phyloP scores from a whole-genome alignment of 2,113 vertebrate genomes.

The Melospiza georgiana region DNA sequence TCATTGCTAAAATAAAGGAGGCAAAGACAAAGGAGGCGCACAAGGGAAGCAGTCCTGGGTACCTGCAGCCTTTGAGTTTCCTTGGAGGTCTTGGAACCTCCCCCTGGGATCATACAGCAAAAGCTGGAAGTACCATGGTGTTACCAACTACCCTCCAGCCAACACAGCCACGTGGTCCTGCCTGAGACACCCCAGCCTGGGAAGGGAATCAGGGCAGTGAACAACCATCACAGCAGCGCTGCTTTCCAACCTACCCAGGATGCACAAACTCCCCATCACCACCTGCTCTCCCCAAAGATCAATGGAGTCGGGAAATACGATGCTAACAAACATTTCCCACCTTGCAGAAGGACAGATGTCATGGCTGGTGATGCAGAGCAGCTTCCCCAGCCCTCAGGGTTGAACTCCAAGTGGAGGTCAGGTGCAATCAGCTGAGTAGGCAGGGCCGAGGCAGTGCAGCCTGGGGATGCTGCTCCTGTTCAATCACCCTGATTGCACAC shows the following conservation, averaged over 20 bases:
- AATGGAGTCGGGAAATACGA: rapidly evolving
- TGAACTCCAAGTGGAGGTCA: background rate
- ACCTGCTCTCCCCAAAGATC: background rate
- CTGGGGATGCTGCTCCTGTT: background rate
- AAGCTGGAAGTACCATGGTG: background rate
- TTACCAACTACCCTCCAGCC: background rate
- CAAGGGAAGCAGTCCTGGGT: background rate
- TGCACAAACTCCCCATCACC: background rate
- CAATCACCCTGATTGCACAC: background rate
- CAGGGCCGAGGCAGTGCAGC: background rate
- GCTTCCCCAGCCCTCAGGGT: background rate
- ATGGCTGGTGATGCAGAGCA: background rate
- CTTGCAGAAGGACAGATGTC: background rate
- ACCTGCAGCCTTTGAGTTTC: background rate
- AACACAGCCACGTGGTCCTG: background rate
- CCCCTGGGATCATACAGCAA: no score
- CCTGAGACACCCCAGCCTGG: background rate
- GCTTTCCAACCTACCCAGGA: background rate
- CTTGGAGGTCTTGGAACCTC: background rate
- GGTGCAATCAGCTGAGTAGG: conserved; percentile 3
- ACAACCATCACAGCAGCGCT: rapidly evolving
- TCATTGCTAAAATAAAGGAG: background rate
- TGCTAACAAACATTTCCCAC: background rate
- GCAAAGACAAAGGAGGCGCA: background rate
- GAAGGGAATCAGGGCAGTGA: background rate